These are phyloP conservation scores for Samia ricini DNA, from an alignment of 1,140 invertebrate species.

Conservation along the genomic window DNA sequence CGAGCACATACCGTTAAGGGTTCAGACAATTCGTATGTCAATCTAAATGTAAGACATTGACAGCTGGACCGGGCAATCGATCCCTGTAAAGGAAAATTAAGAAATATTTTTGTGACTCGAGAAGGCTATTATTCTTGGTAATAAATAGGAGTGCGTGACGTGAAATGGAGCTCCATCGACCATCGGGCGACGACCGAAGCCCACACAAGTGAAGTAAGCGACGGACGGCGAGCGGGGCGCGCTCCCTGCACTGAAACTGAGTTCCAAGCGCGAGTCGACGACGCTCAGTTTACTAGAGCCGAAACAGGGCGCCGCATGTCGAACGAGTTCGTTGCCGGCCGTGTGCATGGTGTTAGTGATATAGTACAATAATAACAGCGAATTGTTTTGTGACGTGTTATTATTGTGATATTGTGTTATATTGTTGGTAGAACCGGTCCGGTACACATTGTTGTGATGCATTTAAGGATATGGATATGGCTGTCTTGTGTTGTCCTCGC, in stretches of 20 bases:
- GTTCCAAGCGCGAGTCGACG: slow-evolving; percentile 50
- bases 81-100: slow-evolving; percentile 20
- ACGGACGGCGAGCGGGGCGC: slow-evolving; percentile 44
- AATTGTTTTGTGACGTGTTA: slow-evolving; percentile 67
- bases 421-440: slow-evolving; percentile 49
- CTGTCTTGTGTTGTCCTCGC: slow-evolving; percentile 76
- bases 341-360: slow-evolving; percentile 69
- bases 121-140: slow-evolving; percentile 40
- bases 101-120: slow-evolving; percentile 30
- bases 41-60: slow-evolving; percentile 2
- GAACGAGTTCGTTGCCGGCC: slow-evolving; percentile 53
- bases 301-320: slow-evolving; percentile 56
- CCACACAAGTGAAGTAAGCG: slow-evolving; percentile 60
- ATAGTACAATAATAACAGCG: slow-evolving; percentile 62
- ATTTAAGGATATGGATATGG: slow-evolving; percentile 77
- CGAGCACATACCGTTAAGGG: slow-evolving; percentile 26
- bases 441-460: slow-evolving; percentile 70
- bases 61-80: slow-evolving; percentile 11
- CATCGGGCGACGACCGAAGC: slow-evolving; percentile 64
- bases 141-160: slow-evolving; percentile 64
- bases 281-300: slow-evolving; percentile 70
- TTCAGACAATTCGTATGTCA: neutral
- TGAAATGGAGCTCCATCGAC: slow-evolving; percentile 61
- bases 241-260: slow-evolving; percentile 56
- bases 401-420: slow-evolving; percentile 64